Conservation (phyloP, 2,888 invertebrate genomes). For the Heliconius aoede region DNA sequence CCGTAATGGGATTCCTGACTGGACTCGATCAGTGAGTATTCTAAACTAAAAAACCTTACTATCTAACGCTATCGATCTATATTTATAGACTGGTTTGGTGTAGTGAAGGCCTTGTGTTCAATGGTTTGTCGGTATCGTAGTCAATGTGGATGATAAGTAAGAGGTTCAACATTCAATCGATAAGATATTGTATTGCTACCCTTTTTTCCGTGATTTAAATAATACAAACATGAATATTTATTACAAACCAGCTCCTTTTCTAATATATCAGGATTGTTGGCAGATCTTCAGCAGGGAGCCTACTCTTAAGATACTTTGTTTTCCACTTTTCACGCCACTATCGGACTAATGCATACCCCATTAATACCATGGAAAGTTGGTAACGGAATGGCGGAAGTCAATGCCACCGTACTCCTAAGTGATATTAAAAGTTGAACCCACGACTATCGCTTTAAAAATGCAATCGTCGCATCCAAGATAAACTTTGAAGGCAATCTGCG, state of each 20-base stretch:
- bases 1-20: conserved; percentile 39
- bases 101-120: conserved; percentile 20
- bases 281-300: too few relatives aligned
- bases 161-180: neutral
- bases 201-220: too few relatives aligned
- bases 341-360: too few relatives aligned
- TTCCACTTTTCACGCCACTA: too few relatives aligned
- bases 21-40: conserved; percentile 26
- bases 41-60: conserved; percentile 33
- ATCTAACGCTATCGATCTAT: conserved; percentile 26
- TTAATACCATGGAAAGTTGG: too few relatives aligned
- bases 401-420: too few relatives aligned
- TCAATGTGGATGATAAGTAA: neutral
- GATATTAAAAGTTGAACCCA: neutral
- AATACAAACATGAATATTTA: too few relatives aligned
- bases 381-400: too few relatives aligned
- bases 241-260: too few relatives aligned
- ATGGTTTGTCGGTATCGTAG: neutral
- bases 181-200: neutral
- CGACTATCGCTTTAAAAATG: neutral
- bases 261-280: too few relatives aligned
- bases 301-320: too few relatives aligned
- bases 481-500: conserved; percentile 13
- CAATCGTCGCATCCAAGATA: neutral
- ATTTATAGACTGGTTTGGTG: conserved; percentile 30